Percentiles rank a stretch among this genome's conserved stretches.
phyloP scores from a whole-genome alignment of 1,140 invertebrate species.

The Plectus sambesii region DNA sequence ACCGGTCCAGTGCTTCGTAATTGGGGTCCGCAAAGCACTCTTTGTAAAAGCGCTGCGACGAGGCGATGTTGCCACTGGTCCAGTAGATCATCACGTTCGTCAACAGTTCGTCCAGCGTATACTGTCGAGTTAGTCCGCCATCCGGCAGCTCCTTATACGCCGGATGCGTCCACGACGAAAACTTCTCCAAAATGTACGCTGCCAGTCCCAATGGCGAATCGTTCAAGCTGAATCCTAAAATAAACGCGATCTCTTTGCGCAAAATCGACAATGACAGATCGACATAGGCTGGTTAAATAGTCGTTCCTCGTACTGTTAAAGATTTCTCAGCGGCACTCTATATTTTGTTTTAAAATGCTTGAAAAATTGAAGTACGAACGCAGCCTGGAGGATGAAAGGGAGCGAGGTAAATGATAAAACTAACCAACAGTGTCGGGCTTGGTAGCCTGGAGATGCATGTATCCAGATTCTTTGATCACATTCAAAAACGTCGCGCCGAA shows the following conservation, averaged over 20 bases:
- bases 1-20: too few species aligned
- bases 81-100: constrained; percentile 83
- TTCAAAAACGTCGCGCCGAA: constrained; percentile 48
- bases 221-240: constrained; percentile 31
- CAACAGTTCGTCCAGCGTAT: constrained; percentile 61
- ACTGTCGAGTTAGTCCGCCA: constrained; percentile 59
- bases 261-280: too few species aligned
- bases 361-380: too few species aligned
- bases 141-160: constrained; percentile 50
- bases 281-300: too few species aligned
- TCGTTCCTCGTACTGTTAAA: too few species aligned
- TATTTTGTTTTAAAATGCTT: too few species aligned
- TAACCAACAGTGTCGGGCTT: constrained; percentile 79
- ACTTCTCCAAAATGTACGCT: constrained; percentile 73
- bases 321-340: too few species aligned
- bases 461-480: constrained; percentile 62
- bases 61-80: too few species aligned
- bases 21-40: too few species aligned
- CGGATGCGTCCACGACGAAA: constrained; percentile 62
- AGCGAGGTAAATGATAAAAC: too few species aligned
- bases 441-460: constrained; percentile 63
- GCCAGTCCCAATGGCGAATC: constrained; percentile 61
- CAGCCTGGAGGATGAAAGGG: too few species aligned
- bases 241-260: background rate
- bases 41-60: too few species aligned